A percentile compares a stretch with the other conserved stretches of the same genome.
Evolutionary conservation across 2,888 invertebrate genomes (phyloP).

Genomic region (Diogma glabrata): DNA sequence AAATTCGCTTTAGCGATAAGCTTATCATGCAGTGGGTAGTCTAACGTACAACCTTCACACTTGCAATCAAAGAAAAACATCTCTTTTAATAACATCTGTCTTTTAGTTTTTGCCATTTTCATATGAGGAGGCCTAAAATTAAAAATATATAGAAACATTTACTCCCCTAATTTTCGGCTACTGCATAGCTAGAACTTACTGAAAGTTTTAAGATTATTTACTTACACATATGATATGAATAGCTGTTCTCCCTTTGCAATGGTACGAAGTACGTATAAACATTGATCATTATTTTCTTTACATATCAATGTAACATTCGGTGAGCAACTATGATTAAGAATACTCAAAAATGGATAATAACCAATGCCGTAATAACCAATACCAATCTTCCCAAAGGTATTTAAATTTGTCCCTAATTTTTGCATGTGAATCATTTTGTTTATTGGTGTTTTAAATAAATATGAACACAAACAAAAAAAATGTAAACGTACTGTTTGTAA

Average conservation of each 20-base stretch:
- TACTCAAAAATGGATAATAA: slow-evolving; percentile 64
- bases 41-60: slow-evolving; percentile 59
- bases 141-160: too few relatives aligned
- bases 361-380: slow-evolving; percentile 47
- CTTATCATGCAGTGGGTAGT: slow-evolving; percentile 52
- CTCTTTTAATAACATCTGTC: slow-evolving; percentile 46
- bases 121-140: slow-evolving; percentile 76
- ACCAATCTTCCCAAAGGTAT: too few relatives aligned
- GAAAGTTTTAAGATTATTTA: too few relatives aligned
- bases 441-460: too few relatives aligned
- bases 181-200: too few relatives aligned
- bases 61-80: slow-evolving; percentile 65
- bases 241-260: slow-evolving; percentile 61
- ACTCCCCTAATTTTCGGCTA: too few relatives aligned
- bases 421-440: slow-evolving; percentile 42
- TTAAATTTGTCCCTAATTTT: slow-evolving; percentile 26
- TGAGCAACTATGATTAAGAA: slow-evolving; percentile 80
- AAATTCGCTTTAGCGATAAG: slow-evolving; percentile 31
- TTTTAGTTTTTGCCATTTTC: slow-evolving; percentile 49
- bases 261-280: slow-evolving; percentile 48
- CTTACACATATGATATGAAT: too few relatives aligned
- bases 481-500: slow-evolving; percentile 75
- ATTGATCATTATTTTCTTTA: too few relatives aligned
- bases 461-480: slow-evolving; percentile 71
- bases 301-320: slow-evolving; percentile 63